Evolutionary conservation across 2,888 invertebrate genomes (phyloP).

Genomic region (Drosophila borborema): DNA sequence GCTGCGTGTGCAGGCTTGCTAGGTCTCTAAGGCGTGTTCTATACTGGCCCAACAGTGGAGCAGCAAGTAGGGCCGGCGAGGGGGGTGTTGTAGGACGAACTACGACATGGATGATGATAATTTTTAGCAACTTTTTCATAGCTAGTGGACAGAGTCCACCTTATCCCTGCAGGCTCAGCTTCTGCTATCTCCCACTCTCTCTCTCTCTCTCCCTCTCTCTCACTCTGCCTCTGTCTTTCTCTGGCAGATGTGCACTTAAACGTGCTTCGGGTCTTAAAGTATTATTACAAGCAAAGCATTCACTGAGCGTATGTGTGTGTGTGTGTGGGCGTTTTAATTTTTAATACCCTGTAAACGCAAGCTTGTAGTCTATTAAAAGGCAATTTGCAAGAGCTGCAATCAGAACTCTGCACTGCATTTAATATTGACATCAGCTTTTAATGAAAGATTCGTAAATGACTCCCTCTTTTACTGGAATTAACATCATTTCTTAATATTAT

Average conservation of each 20-base stretch:
- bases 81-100: no score
- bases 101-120: conserved; percentile 61
- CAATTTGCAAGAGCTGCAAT: background rate
- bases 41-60: conserved; percentile 13
- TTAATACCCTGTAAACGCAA: conserved; percentile 43
- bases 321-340: conserved; percentile 7
- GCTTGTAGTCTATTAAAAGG: background rate
- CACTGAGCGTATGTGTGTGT: conserved; percentile 24
- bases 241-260: conserved; percentile 64
- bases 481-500: no score
- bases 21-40: conserved; percentile 3
- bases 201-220: background rate
- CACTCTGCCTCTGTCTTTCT: background rate
- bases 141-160: conserved; percentile 21
- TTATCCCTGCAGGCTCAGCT: background rate
- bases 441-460: background rate
- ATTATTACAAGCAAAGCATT: conserved; percentile 55
- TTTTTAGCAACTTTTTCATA: conserved; percentile 71
- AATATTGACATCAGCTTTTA: background rate
- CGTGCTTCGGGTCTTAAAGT: conserved; percentile 70
- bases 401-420: background rate
- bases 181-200: background rate
- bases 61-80: no score
- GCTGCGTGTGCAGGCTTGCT: background rate
- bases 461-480: background rate